Percentiles rank a stretch among this genome's conserved stretches.
Conservation (phyloP, 2,888 invertebrate genomes). For the Tachina grossa region DNA sequence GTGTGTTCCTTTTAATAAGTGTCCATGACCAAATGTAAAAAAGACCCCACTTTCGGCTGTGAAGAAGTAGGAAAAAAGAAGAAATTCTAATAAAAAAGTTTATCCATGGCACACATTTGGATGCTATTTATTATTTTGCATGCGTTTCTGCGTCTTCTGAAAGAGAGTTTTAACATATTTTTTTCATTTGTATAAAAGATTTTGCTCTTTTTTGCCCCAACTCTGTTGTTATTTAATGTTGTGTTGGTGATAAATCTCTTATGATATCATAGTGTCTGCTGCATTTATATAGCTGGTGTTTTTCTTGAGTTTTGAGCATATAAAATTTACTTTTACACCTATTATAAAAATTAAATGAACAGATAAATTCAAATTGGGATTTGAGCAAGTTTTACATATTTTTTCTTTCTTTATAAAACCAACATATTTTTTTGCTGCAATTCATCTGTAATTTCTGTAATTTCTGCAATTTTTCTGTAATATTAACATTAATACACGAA, state of each 20-base stretch:
- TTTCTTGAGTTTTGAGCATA: constrained; percentile 27
- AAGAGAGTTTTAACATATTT: constrained; percentile 61
- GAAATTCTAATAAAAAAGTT: constrained; percentile 56
- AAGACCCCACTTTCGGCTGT: constrained; percentile 61
- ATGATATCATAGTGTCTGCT: constrained; percentile 38
- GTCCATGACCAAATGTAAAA: constrained; percentile 70
- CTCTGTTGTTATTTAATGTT: constrained; percentile 31
- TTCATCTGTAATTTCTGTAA: constrained; percentile 26
- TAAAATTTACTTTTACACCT: not conserved
- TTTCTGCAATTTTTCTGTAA: not conserved
- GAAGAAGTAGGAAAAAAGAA: constrained; percentile 57
- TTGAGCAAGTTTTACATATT: constrained; percentile 32
- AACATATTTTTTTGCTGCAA: constrained; percentile 8
- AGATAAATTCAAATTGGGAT: constrained; percentile 25
- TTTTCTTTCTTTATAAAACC: not conserved
- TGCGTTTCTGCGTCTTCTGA: constrained; percentile 66
- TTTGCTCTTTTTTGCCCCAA: constrained; percentile 39
- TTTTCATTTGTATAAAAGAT: constrained; percentile 8
- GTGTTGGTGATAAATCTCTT: constrained; percentile 53
- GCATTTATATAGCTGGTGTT: not conserved
- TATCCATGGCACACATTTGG: constrained; percentile 70
- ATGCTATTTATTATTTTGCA: constrained; percentile 71
- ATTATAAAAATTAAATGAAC: constrained; percentile 9
- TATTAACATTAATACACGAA: not conserved
- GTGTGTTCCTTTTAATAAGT: constrained; percentile 64